Evolutionary conservation across 2,113 vertebrate genomes (phyloP).

Genomic region (Grammomys dolichurus): DNA sequence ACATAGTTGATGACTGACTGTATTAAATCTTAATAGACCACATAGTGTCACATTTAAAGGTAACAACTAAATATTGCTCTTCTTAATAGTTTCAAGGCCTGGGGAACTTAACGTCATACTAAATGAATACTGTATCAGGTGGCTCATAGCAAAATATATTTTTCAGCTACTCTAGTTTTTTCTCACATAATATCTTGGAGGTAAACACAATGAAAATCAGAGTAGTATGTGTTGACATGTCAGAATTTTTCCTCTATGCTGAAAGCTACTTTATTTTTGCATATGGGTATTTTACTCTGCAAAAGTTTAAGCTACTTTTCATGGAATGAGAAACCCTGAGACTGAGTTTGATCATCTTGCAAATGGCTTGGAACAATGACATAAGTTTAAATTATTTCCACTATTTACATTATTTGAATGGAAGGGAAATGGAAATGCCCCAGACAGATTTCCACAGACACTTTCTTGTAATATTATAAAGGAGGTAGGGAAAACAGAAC

Average conservation of each 20-base stretch:
- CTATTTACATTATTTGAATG: not conserved
- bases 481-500: not conserved
- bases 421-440: not conserved
- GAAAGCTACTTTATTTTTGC: not conserved
- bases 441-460: not conserved
- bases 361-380: not conserved
- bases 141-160: not conserved
- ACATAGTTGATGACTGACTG: not conserved
- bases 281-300: not conserved
- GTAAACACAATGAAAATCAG: not conserved
- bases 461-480: not conserved
- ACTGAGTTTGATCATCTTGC: not conserved
- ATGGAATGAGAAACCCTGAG: not conserved
- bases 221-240: not conserved
- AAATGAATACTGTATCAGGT: not conserved
- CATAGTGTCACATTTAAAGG: not conserved
- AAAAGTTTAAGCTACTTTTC: not conserved
- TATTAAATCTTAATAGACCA: not conserved
- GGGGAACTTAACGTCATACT: not conserved
- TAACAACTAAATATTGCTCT: not conserved
- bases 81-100: not conserved
- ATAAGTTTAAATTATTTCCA: not conserved
- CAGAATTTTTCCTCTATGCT: not conserved
- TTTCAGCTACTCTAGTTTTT: not conserved
- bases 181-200: not conserved